Percentiles rank a stretch among this genome's conserved stretches.
phyloP scores from a whole-genome alignment of 2,797 vertebrate species.

The Meriones psammophilus region DNA sequence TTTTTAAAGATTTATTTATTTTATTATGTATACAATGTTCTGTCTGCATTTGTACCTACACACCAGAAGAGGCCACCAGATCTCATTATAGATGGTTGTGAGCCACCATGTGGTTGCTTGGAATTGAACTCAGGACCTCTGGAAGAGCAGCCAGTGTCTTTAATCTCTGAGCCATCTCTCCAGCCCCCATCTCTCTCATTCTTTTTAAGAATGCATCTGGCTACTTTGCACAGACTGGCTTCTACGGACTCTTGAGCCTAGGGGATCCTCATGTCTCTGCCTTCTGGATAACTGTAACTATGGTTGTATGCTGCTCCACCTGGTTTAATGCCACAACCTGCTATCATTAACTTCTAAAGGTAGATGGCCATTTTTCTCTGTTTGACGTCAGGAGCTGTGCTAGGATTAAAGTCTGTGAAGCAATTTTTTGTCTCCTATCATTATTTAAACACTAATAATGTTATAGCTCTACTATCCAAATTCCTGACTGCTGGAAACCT shows the following conservation, averaged over 20 bases:
- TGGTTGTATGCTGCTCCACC: background rate
- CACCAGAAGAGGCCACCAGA: too few species aligned
- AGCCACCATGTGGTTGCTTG: too few species aligned
- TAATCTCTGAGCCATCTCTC: too few species aligned
- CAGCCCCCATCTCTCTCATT: too few species aligned
- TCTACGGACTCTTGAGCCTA: background rate
- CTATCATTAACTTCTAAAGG: background rate
- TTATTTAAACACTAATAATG: constrained; percentile 31
- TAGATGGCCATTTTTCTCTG: constrained; percentile 25
- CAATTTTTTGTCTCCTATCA: background rate
- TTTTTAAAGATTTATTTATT: too few species aligned
- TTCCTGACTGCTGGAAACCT: constrained; percentile 23
- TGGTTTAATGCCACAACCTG: background rate
- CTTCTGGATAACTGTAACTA: background rate
- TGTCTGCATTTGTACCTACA: too few species aligned
- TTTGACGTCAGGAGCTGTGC: constrained; percentile 34
- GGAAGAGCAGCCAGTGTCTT: too few species aligned
- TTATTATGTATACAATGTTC: too few species aligned
- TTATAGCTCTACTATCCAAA: constrained; percentile 1
- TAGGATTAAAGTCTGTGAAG: constrained; percentile 62
- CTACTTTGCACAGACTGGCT: background rate
- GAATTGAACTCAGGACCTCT: too few species aligned
- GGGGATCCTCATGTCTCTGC: background rate
- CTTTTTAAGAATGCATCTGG: background rate
- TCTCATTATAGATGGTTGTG: too few species aligned